These are phyloP conservation scores for Gallinago undulata DNA, from an alignment of 2,113 vertebrate species.

Conservation along the genomic window DNA sequence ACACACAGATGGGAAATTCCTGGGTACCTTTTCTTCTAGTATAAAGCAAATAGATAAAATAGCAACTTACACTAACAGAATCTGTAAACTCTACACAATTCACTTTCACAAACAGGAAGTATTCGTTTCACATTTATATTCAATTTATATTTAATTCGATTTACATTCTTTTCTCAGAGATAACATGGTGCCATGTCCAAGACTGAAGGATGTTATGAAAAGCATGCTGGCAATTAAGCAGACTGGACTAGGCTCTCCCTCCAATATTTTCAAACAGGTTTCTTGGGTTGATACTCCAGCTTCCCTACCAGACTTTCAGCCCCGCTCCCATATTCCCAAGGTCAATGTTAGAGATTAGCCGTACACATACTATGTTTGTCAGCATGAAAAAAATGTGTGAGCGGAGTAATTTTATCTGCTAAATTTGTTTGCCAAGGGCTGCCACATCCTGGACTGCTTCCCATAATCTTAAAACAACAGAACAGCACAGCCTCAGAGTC, in stretches of 20 bases:
- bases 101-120: neutral
- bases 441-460: neutral
- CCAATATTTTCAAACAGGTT: neutral
- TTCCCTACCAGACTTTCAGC: neutral
- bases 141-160: neutral
- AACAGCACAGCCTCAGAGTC: neutral
- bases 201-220: neutral
- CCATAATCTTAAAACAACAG: neutral
- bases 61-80: neutral
- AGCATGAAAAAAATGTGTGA: neutral
- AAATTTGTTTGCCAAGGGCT: neutral
- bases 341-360: neutral
- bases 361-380: neutral
- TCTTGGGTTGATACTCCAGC: neutral
- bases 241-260: neutral
- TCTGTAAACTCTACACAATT: neutral
- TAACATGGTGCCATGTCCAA: neutral
- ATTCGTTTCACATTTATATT: neutral
- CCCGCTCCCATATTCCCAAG: neutral
- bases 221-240: neutral
- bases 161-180: neutral
- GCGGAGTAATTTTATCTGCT: neutral
- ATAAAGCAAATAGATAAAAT: neutral
- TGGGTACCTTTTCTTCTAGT: neutral
- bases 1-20: conserved; percentile 13